Evolutionary conservation across 2,888 invertebrate species (phyloP).

Genomic region (Drepana falcataria): DNA sequence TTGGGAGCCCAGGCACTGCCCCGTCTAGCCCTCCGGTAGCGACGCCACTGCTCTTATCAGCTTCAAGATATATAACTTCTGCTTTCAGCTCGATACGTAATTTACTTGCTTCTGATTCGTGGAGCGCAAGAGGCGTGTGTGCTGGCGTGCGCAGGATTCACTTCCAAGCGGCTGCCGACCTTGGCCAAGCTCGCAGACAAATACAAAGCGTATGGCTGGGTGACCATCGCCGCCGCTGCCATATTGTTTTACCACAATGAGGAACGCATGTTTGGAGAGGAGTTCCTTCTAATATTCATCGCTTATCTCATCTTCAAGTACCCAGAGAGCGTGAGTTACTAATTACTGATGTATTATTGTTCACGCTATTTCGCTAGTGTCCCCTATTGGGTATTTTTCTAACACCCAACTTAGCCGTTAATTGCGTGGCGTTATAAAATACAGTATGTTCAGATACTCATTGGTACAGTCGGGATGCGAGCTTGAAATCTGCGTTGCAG

Average conservation of each 20-base stretch:
- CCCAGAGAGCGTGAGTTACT: slow-evolving; percentile 40
- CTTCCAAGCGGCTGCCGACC: slow-evolving; percentile 9
- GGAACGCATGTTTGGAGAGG: slow-evolving; percentile 25
- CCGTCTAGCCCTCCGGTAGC: too few relatives aligned
- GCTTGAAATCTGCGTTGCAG: too few relatives aligned
- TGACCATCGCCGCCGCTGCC: slow-evolving; percentile 15
- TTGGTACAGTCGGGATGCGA: too few relatives aligned
- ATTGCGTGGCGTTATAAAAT: too few relatives aligned
- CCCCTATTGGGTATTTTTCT: too few relatives aligned
- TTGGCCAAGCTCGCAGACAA: slow-evolving; percentile 11
- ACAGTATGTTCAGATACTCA: too few relatives aligned
- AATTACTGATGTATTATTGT: too few relatives aligned
- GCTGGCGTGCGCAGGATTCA: slow-evolving; percentile 14
- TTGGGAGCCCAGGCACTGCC: too few relatives aligned
- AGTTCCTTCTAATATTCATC: slow-evolving; percentile 35
- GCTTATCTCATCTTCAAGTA: slow-evolving; percentile 37
- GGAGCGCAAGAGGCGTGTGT: slow-evolving; percentile 20
- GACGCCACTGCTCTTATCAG: too few relatives aligned
- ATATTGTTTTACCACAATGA: slow-evolving; percentile 23
- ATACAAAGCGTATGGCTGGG: slow-evolving; percentile 19
- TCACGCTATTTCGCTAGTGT: too few relatives aligned
- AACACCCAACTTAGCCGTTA: too few relatives aligned
- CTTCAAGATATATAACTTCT: too few relatives aligned
- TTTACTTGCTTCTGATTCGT: slow-evolving; percentile 38
- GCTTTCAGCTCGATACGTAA: slow-evolving; percentile 43